A percentile compares a stretch with the other conserved stretches of the same genome.
Evolutionary conservation across 2,888 invertebrate genomes (phyloP).

Genomic region (Loripinus fragilis): DNA sequence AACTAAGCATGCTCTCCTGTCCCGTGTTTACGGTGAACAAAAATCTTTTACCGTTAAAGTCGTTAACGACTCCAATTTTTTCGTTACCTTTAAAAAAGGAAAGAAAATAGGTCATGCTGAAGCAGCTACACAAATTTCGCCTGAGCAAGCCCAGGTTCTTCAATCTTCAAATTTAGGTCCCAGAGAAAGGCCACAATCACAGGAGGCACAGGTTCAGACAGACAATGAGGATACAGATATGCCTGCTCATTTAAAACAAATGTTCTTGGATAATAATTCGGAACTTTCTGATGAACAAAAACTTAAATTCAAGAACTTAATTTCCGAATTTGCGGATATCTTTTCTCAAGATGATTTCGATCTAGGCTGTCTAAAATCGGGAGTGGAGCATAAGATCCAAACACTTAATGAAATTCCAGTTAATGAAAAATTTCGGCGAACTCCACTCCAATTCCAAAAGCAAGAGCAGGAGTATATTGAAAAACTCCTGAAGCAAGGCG

Average conservation of each 20-base stretch:
- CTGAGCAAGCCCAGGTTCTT: not conserved
- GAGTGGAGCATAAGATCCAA: constrained; percentile 2
- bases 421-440: not conserved
- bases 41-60: no score
- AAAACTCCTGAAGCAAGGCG: not conserved
- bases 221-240: not conserved
- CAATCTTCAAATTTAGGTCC: not conserved
- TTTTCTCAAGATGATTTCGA: constrained; percentile 5
- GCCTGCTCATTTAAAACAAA: constrained; percentile 1
- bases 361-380: not conserved
- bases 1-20: not conserved
- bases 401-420: not conserved
- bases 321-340: not conserved
- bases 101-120: constrained; percentile 3
- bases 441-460: not conserved
- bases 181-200: not conserved
- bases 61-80: not conserved
- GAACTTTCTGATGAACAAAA: not conserved
- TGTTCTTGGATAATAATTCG: not conserved
- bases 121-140: not conserved
- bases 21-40: not conserved
- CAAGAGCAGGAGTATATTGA: not conserved
- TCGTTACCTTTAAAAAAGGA: not conserved
- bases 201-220: not conserved
- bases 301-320: not conserved